Evolutionary conservation across 2,113 vertebrate genomes (phyloP).

Genomic region (Tragelaphus scriptus): DNA sequence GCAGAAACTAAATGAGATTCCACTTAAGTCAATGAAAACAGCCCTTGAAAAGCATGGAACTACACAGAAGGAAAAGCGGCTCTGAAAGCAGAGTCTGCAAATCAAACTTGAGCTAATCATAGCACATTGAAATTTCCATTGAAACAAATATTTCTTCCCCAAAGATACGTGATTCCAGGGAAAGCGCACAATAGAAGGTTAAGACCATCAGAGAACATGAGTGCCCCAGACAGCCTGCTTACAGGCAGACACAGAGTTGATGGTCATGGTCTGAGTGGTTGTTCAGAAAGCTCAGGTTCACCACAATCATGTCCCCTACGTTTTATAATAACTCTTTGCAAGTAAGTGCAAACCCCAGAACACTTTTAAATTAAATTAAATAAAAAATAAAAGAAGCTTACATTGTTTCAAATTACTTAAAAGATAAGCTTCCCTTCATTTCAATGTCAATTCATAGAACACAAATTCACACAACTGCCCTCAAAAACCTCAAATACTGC

Average conservation of each 20-base stretch:
- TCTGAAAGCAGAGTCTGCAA: not conserved
- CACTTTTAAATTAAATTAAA: not conserved
- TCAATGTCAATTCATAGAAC: not conserved
- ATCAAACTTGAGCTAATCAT: not conserved
- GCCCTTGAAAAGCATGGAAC: not conserved
- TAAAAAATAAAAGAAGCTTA: not conserved
- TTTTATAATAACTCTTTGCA: not conserved
- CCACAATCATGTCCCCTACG: not conserved
- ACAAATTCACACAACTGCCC: too few species aligned
- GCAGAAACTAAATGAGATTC: not conserved
- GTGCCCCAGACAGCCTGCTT: too few species aligned
- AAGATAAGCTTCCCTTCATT: not conserved
- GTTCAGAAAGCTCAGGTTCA: not conserved
- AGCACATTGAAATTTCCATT: not conserved
- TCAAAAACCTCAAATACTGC: not conserved
- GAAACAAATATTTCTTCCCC: not conserved
- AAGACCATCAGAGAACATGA: not conserved
- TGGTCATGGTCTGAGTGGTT: too few species aligned
- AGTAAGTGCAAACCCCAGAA: not conserved
- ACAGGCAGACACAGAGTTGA: not conserved
- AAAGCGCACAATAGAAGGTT: not conserved
- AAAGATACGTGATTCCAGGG: not conserved
- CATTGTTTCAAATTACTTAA: not conserved
- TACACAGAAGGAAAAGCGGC: not conserved
- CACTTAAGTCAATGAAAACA: too few species aligned